Evolutionary conservation across 2,888 invertebrate species (phyloP).

Genomic region (Drosophila limbata): DNA sequence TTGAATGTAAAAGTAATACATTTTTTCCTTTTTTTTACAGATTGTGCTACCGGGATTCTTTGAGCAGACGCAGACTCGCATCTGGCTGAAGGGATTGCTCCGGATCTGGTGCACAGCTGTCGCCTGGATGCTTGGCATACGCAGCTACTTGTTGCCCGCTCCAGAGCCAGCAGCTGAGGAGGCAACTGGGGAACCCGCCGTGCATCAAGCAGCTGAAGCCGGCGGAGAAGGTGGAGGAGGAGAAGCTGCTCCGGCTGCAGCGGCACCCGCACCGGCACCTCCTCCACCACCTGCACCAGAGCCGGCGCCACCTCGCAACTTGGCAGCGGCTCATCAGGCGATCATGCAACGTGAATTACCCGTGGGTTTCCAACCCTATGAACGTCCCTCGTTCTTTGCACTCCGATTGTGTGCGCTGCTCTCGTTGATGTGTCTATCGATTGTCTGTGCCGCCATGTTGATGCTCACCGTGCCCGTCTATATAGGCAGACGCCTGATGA

Average conservation of each 20-base stretch:
- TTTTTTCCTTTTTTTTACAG: conserved; percentile 77
- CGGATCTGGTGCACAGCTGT: conserved; percentile 94
- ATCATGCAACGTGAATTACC: conserved; percentile 94
- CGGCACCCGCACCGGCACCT: conserved; percentile 55
- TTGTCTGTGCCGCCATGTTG: conserved; percentile 93
- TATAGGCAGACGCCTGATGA: conserved; percentile 95
- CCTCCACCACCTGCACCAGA: conserved; percentile 70
- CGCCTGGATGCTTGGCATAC: conserved; percentile 93
- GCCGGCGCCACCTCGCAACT: conserved; percentile 83
- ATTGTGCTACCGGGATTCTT: conserved; percentile 97
- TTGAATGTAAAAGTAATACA: too few species aligned
- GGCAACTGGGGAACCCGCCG: conserved; percentile 26
- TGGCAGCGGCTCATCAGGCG: conserved; percentile 95
- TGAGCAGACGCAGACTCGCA: conserved; percentile 97
- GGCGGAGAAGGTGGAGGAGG: conserved; percentile 42
- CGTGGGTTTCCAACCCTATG: conserved; percentile 95
- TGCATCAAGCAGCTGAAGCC: conserved; percentile 60
- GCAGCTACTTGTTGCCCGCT: conserved; percentile 91
- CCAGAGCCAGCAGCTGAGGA: conserved; percentile 49
- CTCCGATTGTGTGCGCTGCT: conserved; percentile 89
- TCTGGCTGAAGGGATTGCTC: conserved; percentile 96
- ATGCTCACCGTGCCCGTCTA: conserved; percentile 95
- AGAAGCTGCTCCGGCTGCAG: conserved; percentile 57
- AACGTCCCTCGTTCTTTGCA: conserved; percentile 91
- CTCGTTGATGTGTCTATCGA: conserved; percentile 92